Evolutionary conservation across 2,888 invertebrate species (phyloP), one percentile per base, ranked within the genome.

Genomic region (Archips xylosteana): DNA sequence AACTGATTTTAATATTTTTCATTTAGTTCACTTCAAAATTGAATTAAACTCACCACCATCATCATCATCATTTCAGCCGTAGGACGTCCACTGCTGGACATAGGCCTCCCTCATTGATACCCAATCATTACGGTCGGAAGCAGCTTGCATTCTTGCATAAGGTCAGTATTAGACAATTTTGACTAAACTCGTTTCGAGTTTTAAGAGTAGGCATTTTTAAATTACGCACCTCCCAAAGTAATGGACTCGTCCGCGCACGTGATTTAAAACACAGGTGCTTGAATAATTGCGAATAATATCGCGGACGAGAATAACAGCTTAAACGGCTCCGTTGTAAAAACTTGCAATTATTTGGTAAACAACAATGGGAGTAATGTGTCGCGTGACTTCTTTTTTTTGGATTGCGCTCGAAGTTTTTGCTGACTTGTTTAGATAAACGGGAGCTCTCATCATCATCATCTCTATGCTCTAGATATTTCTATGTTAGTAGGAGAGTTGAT

Each of bases 271-370:
- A 85, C 70, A 39, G 34, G 60, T 49, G 70, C 49, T 59, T 75
- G 71, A 72, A 81, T 84, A 84, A 84, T 85, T 82, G 80, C 80
- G 78, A 80, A 80, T 81, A 82, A 82, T 81, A 77, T 75, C 75
- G 47, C 70, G 68, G 74, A 70, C 73, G 64, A 78, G 70, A 57
- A 65, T 73, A 74, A 76, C 71, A 75, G 75, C 74, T 80, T 80
- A 78, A 81, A 81, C 78, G 76, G 71, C 78, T 51, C 60, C 34
- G 79, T 70, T 71, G 60, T 59, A 72, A 71, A 73, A 75, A 67
- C 68, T 70, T 70, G 54, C 74, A 73, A 74, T 74, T 74, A 74
- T 60, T 70, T 67, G 23, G 57, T n/a, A n/a, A 32, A 23, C n/a
- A 49, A 49, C 8, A 34, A 45, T 36, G 13, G 69, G 45, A 45